Percentiles rank a stretch among this genome's conserved stretches.
These are phyloP conservation scores for Habrosyne pyritoides DNA, from an alignment of 2,888 invertebrate species.

Conservation along the genomic window DNA sequence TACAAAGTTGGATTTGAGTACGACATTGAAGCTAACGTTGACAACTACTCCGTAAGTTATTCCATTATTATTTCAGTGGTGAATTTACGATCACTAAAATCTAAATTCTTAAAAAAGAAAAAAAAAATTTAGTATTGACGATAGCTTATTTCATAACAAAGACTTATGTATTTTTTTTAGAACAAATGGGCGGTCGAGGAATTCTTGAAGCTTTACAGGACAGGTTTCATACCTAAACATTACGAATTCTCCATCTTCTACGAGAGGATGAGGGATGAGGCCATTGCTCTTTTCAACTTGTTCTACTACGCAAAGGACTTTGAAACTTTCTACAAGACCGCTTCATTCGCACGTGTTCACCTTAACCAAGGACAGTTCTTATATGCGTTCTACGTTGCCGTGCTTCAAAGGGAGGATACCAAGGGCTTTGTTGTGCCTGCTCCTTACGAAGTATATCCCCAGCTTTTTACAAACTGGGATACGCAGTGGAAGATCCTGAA, in stretches of 20 bases:
- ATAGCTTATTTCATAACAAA: neutral
- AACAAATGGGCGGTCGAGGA: constrained; percentile 70
- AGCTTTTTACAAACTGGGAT: constrained; percentile 85
- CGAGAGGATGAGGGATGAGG: constrained; percentile 72
- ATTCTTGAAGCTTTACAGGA: constrained; percentile 65
- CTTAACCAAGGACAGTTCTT: constrained; percentile 86
- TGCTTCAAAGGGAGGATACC: constrained; percentile 83
- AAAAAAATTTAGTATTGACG: too few species aligned
- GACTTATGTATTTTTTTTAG: constrained; percentile 40
- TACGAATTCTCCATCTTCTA: constrained; percentile 80
- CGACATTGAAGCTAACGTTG: constrained; percentile 63
- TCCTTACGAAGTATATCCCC: constrained; percentile 86
- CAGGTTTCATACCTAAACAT: constrained; percentile 75
- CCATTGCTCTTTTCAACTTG: constrained; percentile 80
- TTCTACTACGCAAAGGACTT: constrained; percentile 85
- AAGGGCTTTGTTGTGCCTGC: constrained; percentile 85
- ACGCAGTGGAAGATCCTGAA: constrained; percentile 73
- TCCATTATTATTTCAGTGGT: neutral
- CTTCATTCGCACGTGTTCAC: constrained; percentile 81
- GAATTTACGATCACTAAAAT: too few species aligned
- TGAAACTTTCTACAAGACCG: constrained; percentile 83
- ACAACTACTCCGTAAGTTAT: constrained; percentile 64
- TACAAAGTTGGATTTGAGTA: constrained; percentile 61
- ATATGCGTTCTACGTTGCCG: constrained; percentile 84
- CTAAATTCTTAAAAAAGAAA: too few species aligned